Base-by-base conservation (phyloP, 2,888 invertebrate genomes). In the Dione vanillae region DNA sequence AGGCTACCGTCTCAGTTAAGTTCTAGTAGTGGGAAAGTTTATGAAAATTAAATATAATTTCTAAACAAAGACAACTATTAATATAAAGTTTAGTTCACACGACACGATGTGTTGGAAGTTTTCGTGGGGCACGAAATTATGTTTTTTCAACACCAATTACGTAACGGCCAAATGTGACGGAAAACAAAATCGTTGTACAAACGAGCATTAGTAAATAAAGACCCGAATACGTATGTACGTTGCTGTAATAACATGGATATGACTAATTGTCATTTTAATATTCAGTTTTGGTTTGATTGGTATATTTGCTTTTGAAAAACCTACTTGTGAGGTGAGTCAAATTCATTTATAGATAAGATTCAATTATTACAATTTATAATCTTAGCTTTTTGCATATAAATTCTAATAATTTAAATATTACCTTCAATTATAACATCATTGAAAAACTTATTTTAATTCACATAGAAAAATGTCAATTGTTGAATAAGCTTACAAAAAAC, bases 141-240 rank as follows among this genome's bases (percentile, higher is more conserved):
- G 79, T 86, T 89, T 89, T 89, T 91, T 90, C 87, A 85, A 87
- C 89, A 86, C 86, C 83, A 89, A 88, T 85, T 84, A 82, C 79
- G 80, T 77, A 84, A 86, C 80, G 78, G 77, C 81, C 81, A 85
- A 89, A 88, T 86, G 80, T 85, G 83, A 85, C 83, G 85, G 81
- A 86, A 84, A 84, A 85, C 83, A 83, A 84, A 84, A 85, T 86
- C 76, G 78, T 75, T 79, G 80, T 77, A 79, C 81, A 80, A 79
- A 78, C 77, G 72, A 79, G 79, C 76, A 72, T 72, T 67, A 72
- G 67, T 68, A 69, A 75, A 71, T 69, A 79, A 59, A 72, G 79
- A 66, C 70, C 64, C 56, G 78, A 78, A 81, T 80, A 27, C 79
- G 82, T 80, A 11, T 37, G 37, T 27, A 27, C 47, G 51, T 54